A percentile compares a stretch with the other conserved stretches of the same genome.
Conservation (phyloP, 2,797 vertebrate genomes). For the Phoebastria nigripes region DNA sequence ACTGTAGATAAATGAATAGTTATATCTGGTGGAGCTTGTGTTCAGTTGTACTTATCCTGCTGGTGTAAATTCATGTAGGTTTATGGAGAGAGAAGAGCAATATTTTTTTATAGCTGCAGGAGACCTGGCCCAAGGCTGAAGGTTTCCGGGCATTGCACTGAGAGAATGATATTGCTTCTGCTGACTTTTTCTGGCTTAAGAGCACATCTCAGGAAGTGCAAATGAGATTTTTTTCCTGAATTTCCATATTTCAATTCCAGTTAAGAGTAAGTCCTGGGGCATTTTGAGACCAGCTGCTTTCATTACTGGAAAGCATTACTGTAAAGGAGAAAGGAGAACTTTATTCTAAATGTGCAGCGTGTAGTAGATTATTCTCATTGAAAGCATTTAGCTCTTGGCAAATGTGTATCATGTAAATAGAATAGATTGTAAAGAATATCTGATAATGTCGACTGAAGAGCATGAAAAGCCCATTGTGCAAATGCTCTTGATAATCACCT, state of each 20-base stretch:
- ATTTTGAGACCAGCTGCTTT: not conserved
- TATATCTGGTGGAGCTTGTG: not conserved
- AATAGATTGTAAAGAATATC: not conserved
- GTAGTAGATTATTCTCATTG: not conserved
- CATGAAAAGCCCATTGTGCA: not conserved
- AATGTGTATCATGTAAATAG: not conserved
- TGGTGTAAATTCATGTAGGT: not conserved
- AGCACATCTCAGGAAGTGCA: not conserved
- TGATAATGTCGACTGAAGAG: not conserved
- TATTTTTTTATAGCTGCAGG: not conserved
- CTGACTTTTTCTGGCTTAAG: not conserved
- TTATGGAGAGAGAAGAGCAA: not conserved
- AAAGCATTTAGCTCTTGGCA: constrained; percentile 25
- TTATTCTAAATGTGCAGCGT: not conserved
- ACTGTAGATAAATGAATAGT: not conserved
- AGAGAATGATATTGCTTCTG: not conserved
- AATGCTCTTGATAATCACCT: not conserved
- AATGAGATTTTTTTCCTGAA: not conserved
- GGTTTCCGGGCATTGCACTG: not conserved
- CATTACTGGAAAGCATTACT: not conserved
- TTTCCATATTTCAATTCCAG: not conserved
- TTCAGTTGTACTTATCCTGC: not conserved
- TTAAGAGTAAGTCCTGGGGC: not conserved
- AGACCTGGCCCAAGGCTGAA: not conserved
- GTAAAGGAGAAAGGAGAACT: not conserved